Evolutionary conservation across 2,113 vertebrate genomes (phyloP), one percentile per base, ranked within the genome.

Genomic region (Mormyrus lacerda): DNA sequence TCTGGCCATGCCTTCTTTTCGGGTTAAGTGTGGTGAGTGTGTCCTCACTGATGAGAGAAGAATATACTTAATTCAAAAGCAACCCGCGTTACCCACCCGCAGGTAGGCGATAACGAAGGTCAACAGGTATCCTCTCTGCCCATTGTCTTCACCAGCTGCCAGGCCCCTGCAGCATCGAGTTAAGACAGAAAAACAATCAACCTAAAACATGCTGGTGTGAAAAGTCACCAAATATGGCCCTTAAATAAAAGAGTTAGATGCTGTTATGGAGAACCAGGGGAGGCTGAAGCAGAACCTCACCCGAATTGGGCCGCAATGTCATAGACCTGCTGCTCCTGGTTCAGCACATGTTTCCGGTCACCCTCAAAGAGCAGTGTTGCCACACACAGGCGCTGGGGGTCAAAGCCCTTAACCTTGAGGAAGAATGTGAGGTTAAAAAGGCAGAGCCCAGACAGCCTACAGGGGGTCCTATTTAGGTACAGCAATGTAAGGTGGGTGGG

Each of bases 101-200:
- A 99, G 95, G 92, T 99, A 99, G 89, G 98, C 98, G 3, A 99
- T 99, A 94, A 99, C 96, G 93, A 98, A 99, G 86, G 98, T 99
- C 94, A 99, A 94, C 97, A 99, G 97, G 95, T 99, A 99, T 91
- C 98, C 98, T 94, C 98, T 97, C 94, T 99, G 98, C 88, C 98
- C 98, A 94, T 99, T 99, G 95, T 99, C 98, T 96, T 99, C 98
- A 95, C 98, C 98, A 94, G 97, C 97, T 95, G 98, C 98, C 95
- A 99, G 96, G 89, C 98, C 98, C 92, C 98, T 99, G 93, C 96
- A 96, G 93, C 91, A 95, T 69, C 1, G 92, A 96, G 44, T 47
- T 24, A 69, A 69, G n/a, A 47, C 44, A 84, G 39, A 5, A 88
- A 76, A 91, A 73, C 88, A 87, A 61, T 76, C 10, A 31, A 69